These are phyloP conservation scores for Ictidomys tridecemlineatus DNA, from an alignment of 2,113 vertebrate genomes.

Conservation along the genomic window DNA sequence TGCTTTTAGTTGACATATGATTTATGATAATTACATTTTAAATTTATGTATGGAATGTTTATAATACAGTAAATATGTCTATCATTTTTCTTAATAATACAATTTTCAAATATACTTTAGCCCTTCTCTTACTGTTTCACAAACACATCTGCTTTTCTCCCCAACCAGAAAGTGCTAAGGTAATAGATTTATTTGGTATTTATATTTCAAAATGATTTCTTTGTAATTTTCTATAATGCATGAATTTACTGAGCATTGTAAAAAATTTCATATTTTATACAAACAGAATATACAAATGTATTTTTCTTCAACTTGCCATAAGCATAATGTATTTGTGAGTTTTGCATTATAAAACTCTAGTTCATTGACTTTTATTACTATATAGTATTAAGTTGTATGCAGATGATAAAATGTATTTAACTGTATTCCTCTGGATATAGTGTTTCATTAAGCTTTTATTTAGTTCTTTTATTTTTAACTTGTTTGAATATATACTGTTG, in stretches of 20 bases:
- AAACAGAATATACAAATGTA: neutral
- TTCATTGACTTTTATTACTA: neutral
- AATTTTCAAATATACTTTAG: neutral
- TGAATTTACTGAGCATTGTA: neutral
- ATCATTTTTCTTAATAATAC: constrained; percentile 15
- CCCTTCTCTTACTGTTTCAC: neutral
- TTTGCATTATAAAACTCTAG: neutral
- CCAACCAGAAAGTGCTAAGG: neutral
- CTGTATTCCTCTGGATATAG: neutral
- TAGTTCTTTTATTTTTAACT: neutral
- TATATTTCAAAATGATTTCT: neutral
- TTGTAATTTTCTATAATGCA: neutral
- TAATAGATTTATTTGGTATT: constrained; percentile 44
- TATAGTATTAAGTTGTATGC: neutral
- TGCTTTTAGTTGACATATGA: neutral
- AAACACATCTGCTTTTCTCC: neutral
- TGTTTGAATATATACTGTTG: neutral
- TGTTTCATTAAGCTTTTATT: neutral
- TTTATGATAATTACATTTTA: neutral
- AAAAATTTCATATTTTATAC: neutral
- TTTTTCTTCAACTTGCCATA: neutral
- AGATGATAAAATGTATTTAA: neutral
- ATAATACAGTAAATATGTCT: neutral
- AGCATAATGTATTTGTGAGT: neutral
- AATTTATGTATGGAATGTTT: neutral